A percentile compares a stretch with the other conserved stretches of the same genome.
These are phyloP conservation scores for Protobothrops mucrosquamatus DNA, from an alignment of 2,113 vertebrate genomes.

Conservation along the genomic window DNA sequence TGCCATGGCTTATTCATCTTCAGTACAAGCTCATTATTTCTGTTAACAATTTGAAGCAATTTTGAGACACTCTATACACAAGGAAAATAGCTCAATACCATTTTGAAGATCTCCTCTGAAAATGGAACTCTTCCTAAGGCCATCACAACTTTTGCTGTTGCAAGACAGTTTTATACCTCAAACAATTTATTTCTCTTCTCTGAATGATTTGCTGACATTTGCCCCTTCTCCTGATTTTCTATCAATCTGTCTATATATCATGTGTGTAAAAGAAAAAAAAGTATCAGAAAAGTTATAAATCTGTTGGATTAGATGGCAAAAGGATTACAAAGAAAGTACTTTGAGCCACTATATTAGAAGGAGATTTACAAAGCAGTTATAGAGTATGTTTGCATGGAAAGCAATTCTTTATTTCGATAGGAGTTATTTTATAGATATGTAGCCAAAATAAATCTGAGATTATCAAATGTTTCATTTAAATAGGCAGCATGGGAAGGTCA, in stretches of 20 bases:
- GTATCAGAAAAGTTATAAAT: neutral
- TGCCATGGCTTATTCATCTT: constrained; percentile 31
- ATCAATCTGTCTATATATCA: neutral
- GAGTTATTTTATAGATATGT: neutral
- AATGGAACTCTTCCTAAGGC: neutral
- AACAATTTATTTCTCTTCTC: constrained; percentile 18
- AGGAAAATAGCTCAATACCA: constrained; percentile 1
- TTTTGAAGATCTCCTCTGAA: constrained; percentile 4
- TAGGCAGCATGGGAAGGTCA: neutral
- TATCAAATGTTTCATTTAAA: neutral
- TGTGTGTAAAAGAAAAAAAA: neutral
- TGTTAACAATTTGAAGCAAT: constrained; percentile 31
- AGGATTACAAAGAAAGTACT: neutral
- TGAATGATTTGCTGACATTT: neutral
- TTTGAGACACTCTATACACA: constrained; percentile 3
- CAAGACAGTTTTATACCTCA: constrained; percentile 5
- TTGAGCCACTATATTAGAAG: neutral
- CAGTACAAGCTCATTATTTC: neutral
- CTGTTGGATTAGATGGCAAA: neutral
- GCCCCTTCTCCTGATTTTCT: neutral
- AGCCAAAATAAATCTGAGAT: neutral
- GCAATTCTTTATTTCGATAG: neutral
- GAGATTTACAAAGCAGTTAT: neutral
- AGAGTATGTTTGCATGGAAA: neutral
- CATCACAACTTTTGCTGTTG: neutral